phyloP scores from a whole-genome alignment of 2,888 invertebrate genomes.

The Uloborus plumipes region DNA sequence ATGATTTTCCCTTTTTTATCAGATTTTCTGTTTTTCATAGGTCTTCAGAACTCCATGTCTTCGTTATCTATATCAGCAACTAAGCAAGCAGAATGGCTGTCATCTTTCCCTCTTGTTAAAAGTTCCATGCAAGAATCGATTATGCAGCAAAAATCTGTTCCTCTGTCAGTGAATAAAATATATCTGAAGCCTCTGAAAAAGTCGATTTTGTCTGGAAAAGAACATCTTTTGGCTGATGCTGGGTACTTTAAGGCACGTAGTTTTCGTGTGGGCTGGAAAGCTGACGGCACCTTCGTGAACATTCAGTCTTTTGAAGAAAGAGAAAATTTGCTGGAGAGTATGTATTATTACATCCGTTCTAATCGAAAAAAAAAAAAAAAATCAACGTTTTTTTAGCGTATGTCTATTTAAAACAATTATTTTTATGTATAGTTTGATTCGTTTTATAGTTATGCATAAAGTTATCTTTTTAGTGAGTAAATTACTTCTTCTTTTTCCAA shows the following conservation, averaged over 20 bases:
- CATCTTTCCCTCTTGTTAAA: slow-evolving; percentile 38
- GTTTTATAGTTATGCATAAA: too few relatives aligned
- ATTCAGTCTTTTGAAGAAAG: slow-evolving; percentile 69
- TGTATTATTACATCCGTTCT: background rate
- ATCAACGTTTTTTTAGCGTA: too few relatives aligned
- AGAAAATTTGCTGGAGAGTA: slow-evolving; percentile 20
- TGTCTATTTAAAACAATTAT: too few relatives aligned
- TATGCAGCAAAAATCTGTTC: slow-evolving; percentile 7
- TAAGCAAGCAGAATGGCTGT: slow-evolving; percentile 34
- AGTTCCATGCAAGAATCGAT: background rate
- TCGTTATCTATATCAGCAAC: slow-evolving; percentile 29
- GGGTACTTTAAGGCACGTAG: slow-evolving; percentile 72
- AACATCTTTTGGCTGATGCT: slow-evolving; percentile 70
- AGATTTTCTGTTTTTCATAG: slow-evolving; percentile 8
- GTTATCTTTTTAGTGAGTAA: too few relatives aligned
- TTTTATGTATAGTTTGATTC: too few relatives aligned
- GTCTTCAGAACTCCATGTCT: slow-evolving; percentile 49
- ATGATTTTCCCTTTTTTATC: background rate
- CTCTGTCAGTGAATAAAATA: slow-evolving; percentile 19
- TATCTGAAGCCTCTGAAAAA: slow-evolving; percentile 65
- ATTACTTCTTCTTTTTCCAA: too few relatives aligned
- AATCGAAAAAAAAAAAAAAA: too few relatives aligned
- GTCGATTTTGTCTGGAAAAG: slow-evolving; percentile 69
- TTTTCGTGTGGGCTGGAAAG: slow-evolving; percentile 83
- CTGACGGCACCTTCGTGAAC: slow-evolving; percentile 76